Evolutionary conservation across 2,797 vertebrate genomes (phyloP).

Genomic region (Darevskia mixta): DNA sequence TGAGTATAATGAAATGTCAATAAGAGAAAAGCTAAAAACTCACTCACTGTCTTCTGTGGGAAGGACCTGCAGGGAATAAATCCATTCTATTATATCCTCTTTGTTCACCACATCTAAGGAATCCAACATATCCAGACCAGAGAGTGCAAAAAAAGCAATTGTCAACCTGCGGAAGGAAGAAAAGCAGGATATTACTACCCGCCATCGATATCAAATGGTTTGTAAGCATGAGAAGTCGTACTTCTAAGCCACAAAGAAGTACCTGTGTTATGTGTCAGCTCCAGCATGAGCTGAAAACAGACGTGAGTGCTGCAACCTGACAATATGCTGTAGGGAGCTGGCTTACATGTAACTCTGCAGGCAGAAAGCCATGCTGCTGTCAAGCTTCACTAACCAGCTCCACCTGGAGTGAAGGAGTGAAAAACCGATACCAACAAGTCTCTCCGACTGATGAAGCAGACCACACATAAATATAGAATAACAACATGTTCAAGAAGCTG

Average conservation of each 20-base stretch:
- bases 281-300: neutral
- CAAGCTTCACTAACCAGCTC: neutral
- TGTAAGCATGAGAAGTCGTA: neutral
- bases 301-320: neutral
- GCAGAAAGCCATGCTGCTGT: neutral
- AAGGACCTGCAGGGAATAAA: conserved; percentile 97
- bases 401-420: neutral
- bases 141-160: conserved; percentile 95
- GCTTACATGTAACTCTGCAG: neutral
- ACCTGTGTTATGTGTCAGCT: neutral
- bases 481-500: neutral
- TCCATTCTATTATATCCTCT: conserved; percentile 93
- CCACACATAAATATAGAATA: neutral
- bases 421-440: neutral
- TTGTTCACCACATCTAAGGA: conserved; percentile 93
- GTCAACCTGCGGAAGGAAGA: conserved; percentile 89
- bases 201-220: conserved; percentile 59
- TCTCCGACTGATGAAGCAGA: neutral
- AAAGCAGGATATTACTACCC: conserved; percentile 62
- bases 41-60: conserved; percentile 97
- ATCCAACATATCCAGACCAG: conserved; percentile 96
- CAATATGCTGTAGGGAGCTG: neutral
- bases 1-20: conserved; percentile 52
- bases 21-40: conserved; percentile 78
- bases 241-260: neutral